Conservation (phyloP, 2,113 vertebrate genomes). For the Hippocampus mohnikei region DNA sequence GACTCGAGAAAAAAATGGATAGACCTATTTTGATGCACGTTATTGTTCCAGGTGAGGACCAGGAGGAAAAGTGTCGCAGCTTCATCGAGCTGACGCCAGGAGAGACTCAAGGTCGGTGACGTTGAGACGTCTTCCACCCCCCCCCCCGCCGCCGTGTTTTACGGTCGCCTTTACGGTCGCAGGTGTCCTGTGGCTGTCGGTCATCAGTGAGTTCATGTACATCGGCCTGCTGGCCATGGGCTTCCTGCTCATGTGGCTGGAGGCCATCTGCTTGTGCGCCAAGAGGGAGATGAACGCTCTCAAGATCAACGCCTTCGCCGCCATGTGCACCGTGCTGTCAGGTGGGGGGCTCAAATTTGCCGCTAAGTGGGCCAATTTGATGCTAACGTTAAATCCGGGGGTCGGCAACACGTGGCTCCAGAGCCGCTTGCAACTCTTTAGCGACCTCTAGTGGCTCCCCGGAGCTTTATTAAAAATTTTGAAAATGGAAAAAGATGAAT, state of each 20-base stretch:
- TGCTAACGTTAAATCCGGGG: no score
- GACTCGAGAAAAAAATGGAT: not conserved
- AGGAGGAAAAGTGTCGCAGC: slow-evolving; percentile 78
- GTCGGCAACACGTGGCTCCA: no score
- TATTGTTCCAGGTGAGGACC: slow-evolving; percentile 46
- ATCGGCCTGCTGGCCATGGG: slow-evolving; percentile 77
- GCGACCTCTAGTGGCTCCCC: no score
- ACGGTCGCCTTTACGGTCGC: not conserved
- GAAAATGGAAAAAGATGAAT: no score
- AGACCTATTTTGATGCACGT: not conserved
- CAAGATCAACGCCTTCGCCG: slow-evolving; percentile 80
- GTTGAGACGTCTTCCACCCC: no score
- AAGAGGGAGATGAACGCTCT: slow-evolving; percentile 76
- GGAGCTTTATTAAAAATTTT: no score
- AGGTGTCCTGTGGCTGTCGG: slow-evolving; percentile 81
- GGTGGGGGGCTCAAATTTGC: no score
- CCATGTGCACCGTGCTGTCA: slow-evolving; percentile 79
- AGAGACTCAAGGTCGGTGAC: slow-evolving; percentile 78
- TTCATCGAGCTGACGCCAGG: slow-evolving; percentile 80
- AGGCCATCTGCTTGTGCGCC: slow-evolving; percentile 70
- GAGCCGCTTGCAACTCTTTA: no score
- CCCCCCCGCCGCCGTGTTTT: not conserved
- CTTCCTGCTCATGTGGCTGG: slow-evolving; percentile 79
- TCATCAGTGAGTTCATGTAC: slow-evolving; percentile 78
- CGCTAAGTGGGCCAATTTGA: no score